Conservation (phyloP, 2,113 vertebrate species). For the Motacilla tschutschensis region DNA sequence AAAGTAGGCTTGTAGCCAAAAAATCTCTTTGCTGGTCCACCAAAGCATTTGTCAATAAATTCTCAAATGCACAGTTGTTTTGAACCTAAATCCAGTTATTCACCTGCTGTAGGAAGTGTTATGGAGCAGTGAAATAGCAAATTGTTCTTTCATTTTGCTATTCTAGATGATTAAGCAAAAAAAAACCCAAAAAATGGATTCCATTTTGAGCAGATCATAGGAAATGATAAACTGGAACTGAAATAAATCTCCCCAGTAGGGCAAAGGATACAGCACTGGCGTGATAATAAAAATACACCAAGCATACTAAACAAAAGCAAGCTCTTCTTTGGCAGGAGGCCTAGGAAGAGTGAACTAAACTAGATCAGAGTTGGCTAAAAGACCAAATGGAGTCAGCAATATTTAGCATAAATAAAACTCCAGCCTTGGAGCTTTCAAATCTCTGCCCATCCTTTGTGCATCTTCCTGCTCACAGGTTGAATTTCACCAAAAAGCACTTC, state of each 20-base stretch:
- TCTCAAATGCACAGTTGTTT: neutral
- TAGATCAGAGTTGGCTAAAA: conserved; percentile 31
- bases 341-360: conserved; percentile 1
- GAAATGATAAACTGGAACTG: conserved; percentile 46
- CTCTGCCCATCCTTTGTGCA: neutral
- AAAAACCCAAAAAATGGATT: conserved; percentile 25
- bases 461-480: neutral
- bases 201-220: neutral
- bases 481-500: neutral
- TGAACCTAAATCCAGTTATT: neutral
- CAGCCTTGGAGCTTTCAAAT: neutral
- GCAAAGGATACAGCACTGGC: neutral
- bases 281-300: conserved; percentile 38
- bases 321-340: conserved; percentile 30
- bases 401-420: conserved; percentile 51
- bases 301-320: conserved; percentile 19
- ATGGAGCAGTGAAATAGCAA: neutral
- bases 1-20: neutral
- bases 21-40: neutral
- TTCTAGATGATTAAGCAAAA: neutral
- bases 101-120: neutral
- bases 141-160: conserved; percentile 17
- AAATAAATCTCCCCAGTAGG: conserved; percentile 40
- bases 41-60: neutral
- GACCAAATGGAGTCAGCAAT: conserved; percentile 27